Evolutionary conservation across 1,140 invertebrate genomes (phyloP).

Genomic region (Tyrophagus putrescentiae): DNA sequence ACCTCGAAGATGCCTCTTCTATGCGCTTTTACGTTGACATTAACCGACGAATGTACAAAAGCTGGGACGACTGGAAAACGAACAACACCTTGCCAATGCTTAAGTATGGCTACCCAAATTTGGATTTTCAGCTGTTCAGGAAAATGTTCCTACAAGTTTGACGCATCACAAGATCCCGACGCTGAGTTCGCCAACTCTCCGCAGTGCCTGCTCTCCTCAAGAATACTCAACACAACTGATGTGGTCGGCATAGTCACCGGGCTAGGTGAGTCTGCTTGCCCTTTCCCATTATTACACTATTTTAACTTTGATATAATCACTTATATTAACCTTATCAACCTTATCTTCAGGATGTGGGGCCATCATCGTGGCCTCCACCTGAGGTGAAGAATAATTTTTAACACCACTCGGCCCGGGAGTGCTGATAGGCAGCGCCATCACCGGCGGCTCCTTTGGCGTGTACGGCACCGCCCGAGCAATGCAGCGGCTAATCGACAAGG

Average conservation of each 20-base stretch:
- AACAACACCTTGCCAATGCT: constrained; percentile 1
- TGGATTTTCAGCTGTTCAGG: not conserved
- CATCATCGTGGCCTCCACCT: not conserved
- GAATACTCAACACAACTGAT: not conserved
- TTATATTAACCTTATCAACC: no score
- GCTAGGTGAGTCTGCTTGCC: no score
- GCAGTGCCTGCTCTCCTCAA: not conserved
- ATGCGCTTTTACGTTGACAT: not conserved
- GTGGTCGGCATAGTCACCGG: not conserved
- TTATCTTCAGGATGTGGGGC: no score
- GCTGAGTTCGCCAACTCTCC: not conserved
- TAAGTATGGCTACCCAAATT: not conserved
- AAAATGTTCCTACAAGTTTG: not conserved
- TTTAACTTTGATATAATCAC: no score
- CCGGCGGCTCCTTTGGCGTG: not conserved
- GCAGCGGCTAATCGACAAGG: not conserved
- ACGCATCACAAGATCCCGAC: not conserved
- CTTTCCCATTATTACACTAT: no score
- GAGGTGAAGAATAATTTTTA: no score
- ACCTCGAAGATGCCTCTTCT: not conserved
- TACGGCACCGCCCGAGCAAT: not conserved
- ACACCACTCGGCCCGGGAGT: constrained; percentile 2
- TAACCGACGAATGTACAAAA: not conserved
- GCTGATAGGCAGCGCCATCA: not conserved
- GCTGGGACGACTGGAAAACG: constrained; percentile 6